A percentile compares a stretch with the other conserved stretches of the same genome.
Conservation (phyloP, 2,888 invertebrate species). For the Morinoia aosen region DNA sequence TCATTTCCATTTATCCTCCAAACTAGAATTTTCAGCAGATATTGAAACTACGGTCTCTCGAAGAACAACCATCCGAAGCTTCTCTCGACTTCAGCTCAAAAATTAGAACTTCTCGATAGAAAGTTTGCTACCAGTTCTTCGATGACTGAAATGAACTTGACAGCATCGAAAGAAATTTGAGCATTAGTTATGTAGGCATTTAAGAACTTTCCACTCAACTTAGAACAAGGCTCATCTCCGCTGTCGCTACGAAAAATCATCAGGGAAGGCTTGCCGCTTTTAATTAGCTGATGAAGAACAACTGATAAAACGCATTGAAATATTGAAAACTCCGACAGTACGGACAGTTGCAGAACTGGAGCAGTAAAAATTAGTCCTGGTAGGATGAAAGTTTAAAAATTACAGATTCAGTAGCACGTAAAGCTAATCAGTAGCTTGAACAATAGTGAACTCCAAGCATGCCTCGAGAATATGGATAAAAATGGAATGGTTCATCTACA, state of each 20-base stretch:
- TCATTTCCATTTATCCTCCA: background rate
- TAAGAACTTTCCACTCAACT: background rate
- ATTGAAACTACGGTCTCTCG: background rate
- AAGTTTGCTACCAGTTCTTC: background rate
- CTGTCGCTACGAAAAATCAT: background rate
- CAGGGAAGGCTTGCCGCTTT: background rate
- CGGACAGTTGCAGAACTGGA: background rate
- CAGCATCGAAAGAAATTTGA: background rate
- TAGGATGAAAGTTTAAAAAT: too few species aligned
- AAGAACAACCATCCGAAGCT: background rate
- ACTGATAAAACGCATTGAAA: background rate
- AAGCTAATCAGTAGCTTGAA: too few species aligned
- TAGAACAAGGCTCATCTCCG: background rate
- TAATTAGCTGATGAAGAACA: background rate
- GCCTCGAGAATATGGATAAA: too few species aligned
- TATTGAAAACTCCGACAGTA: background rate
- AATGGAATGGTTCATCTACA: too few species aligned
- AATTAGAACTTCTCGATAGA: background rate
- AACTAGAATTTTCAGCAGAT: background rate
- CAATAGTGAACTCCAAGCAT: too few species aligned
- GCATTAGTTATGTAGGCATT: background rate
- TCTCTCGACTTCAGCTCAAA: background rate
- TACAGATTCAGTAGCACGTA: too few species aligned
- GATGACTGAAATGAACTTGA: conserved; percentile 1
- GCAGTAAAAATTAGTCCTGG: too few species aligned